Evolutionary conservation across 2,797 vertebrate genomes (phyloP).

Genomic region (Chelon auratus): DNA sequence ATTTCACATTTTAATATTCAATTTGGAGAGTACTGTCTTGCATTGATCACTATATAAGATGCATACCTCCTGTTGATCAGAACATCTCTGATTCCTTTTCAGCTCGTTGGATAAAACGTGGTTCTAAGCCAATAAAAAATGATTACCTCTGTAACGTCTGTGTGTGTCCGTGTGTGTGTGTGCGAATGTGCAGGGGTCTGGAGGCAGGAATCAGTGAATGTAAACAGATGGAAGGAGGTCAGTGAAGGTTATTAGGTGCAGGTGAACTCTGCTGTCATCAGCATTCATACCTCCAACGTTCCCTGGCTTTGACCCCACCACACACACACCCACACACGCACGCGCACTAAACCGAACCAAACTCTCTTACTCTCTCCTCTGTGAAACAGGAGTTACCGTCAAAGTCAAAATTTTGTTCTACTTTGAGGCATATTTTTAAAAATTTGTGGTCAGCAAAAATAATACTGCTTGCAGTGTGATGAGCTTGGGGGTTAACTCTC

Average conservation of each 20-base stretch:
- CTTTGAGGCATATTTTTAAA: too few species aligned
- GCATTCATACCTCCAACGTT: constrained; percentile 35
- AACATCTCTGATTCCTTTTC: neutral
- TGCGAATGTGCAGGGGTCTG: neutral
- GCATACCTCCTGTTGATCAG: neutral
- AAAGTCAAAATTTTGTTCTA: too few species aligned
- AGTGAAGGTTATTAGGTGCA: constrained; percentile 55
- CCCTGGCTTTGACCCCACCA: constrained; percentile 32
- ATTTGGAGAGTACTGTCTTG: neutral
- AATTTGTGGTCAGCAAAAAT: too few species aligned
- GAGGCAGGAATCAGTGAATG: constrained; percentile 61
- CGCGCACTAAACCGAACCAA: neutral
- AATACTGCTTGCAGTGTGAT: too few species aligned
- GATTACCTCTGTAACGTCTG: too few species aligned
- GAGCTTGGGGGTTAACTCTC: too few species aligned
- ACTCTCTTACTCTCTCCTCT: neutral
- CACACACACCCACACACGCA: constrained; percentile 1
- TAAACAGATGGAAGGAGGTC: constrained; percentile 73
- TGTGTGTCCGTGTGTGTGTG: constrained; percentile 4
- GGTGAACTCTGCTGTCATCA: constrained; percentile 63
- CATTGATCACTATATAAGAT: neutral
- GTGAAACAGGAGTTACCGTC: neutral
- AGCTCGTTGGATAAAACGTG: too few species aligned
- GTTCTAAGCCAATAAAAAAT: too few species aligned
- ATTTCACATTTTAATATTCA: neutral